Base-by-base conservation (phyloP, 2,797 vertebrate genomes). In the Ctenochaetus hawaiiensis region DNA sequence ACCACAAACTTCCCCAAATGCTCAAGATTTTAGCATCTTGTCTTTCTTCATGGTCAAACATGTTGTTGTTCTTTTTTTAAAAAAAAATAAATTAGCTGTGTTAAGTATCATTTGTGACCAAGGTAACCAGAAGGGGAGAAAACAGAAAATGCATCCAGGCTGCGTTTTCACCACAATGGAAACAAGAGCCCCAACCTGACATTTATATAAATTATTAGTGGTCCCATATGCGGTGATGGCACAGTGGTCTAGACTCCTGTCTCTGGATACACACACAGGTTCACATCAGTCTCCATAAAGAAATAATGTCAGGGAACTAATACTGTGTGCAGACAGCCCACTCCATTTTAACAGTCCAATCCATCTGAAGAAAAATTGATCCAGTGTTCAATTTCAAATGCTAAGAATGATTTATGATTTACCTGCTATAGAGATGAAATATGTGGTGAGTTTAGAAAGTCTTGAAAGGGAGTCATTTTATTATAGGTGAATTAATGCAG, bases 241-340 rank as follows among this genome's bases (percentile, higher is more conserved):
- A 59, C 14, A 71, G 73, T 1, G 18, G 67, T 81, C 64, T 81
- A 80, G 72, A 83, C 69, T 66, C 54, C 4, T 62, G 72, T 77
- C 67, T 84, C 69, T 66, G 57, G 44, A 51, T 20, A 63, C 51
- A n/a, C 45, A 44, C 61, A 61, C 59, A 22, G 37, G 54, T 57
- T 73, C 69, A 61, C 53, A 86, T 89, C 66, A 69, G 49, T 84
- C 75, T 84, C 73, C 63, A 83, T 84, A 63, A 84, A 68, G 48
- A 78, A 66, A 73, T 62, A 72, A 75, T 53, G 51, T 70, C 72
- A 74, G 72, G 45, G 67, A 81, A 72, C 6, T 12, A 77, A 67
- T 74, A 51, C 49, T 64, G 57, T 18, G 30, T 61, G 62, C 75
- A 73, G 75, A 70, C 71, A 75, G 49, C 59, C 18, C 18, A 45